Evolutionary conservation across 2,113 vertebrate genomes (phyloP), one percentile per base, ranked within the genome.

Genomic region (Dinomys branickii): DNA sequence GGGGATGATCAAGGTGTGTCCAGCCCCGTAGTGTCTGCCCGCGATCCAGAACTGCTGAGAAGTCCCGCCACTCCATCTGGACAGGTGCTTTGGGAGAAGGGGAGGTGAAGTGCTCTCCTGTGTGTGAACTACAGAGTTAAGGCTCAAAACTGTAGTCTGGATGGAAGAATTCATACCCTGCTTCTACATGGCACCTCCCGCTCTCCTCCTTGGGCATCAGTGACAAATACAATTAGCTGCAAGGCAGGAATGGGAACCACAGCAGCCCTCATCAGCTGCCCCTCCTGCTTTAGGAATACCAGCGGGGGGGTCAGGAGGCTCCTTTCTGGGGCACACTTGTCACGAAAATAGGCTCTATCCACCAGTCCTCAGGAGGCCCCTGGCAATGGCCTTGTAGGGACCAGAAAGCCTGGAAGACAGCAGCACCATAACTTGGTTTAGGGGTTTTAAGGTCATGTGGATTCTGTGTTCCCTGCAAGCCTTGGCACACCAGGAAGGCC

Each of bases 381-480:
- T 73, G 38, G 67, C 33, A 7, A 78, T 67, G 41, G 91, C 83
- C 0, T 0, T 16, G n/a, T 6, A 90, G 67, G 89, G 58, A 63
- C 50, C 81, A 11, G 71, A 35, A 77, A 93, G 89, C 94, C 82
- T 50, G 38, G 82, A 80, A 84, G 93, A 88, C 91, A 87, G 73
- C 93, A 97, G 98, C 98, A 97, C 97, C 97, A 22, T 80, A 88
- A 92, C 59, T 54, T 92, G 81, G 75, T 52, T 65, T 54, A 71
- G 75, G 47, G 26, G 33, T 26, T 91, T 87, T 93, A 96, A 94
- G 95, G 95, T 88, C 59, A 58, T 0, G 13, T 85, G 92, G 71
- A 54, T 35, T 88, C 71, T 61, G 59, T 78, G 71, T 58, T 61
- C 88, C 77, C 78, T 47, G 92, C 94, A 81, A 75, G 67, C 50